Evolutionary conservation across 2,113 vertebrate genomes (phyloP), one percentile per base, ranked within the genome.

Genomic region (Alexandromys fortis): DNA sequence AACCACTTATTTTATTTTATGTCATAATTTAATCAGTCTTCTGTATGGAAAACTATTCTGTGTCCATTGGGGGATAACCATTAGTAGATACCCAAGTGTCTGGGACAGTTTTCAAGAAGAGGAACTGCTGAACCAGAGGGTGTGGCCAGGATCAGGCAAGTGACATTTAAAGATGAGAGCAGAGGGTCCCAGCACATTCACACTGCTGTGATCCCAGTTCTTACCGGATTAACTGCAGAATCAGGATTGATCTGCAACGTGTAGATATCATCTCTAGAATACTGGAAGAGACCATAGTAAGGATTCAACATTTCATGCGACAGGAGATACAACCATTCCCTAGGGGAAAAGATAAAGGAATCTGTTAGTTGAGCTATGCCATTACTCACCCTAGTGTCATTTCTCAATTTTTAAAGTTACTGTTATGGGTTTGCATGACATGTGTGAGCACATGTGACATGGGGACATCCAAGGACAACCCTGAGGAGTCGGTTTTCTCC

Each of bases 301-400:
- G 99, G 99, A 98, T 99, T 99, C 98, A 99, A n/a, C 99, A 99
- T 99, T 98, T 99, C 99, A 92, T 99, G 99, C 2, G 99, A 99
- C 96, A 99, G 97, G 9, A 99, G 98, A 96, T 99, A 99, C 61
- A 99, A 99, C 99, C 99, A 99, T 98, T 99, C 99, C 98, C 99
- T 99, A 97, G 86, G 26, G 96, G 94, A 98, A 0, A 95, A 94
- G 89, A 83, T 13, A 67, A 52, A 91, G 78, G 4, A 1, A 76
- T 28, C 30, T 42, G 92, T 94, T 45, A 81, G 72, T 65, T 21
- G 65, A 98, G 33, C 82, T 79, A 94, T 63, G n/a, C 14, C 86
- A 91, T 82, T 83, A 83, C 68, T 91, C 49, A 13, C 10, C 81
- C 28, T 22, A 52, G 1, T n/a, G 89, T 1, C 75, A 52, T 33